phyloP scores from a whole-genome alignment of 2,113 vertebrate species.

The Nothoprocta pentlandii region DNA sequence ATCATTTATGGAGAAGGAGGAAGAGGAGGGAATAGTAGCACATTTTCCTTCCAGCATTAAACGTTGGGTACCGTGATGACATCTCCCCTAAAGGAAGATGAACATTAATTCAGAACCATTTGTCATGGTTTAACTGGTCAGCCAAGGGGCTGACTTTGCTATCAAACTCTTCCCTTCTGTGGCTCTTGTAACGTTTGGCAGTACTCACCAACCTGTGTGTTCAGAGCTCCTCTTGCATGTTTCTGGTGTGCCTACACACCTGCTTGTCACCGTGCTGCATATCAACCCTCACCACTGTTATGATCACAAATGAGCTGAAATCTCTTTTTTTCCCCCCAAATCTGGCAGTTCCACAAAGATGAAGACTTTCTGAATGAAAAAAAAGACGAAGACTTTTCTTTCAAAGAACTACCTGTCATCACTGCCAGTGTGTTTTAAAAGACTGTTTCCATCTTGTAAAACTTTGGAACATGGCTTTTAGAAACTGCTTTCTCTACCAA shows the following conservation, averaged over 20 bases:
- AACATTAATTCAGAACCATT: not conserved
- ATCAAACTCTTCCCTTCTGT: not conserved
- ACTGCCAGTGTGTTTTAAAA: not conserved
- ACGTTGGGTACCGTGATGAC: not conserved
- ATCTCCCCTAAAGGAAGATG: not conserved
- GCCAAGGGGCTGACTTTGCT: not conserved
- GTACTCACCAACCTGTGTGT: not conserved
- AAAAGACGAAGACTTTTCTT: too few species aligned
- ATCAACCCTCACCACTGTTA: not conserved
- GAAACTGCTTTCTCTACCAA: not conserved
- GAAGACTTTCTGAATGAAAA: not conserved
- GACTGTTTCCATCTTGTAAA: not conserved
- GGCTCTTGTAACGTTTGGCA: not conserved
- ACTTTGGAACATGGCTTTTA: not conserved
- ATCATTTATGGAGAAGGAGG: not conserved
- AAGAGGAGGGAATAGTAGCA: not conserved
- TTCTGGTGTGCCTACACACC: not conserved
- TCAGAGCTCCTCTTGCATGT: not conserved
- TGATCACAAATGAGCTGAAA: not conserved
- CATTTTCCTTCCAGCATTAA: not conserved
- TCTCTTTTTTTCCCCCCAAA: not conserved
- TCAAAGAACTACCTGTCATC: not conserved
- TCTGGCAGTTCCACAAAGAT: not conserved
- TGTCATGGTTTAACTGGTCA: not conserved
- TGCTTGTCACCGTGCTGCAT: rapidly evolving